Conservation (phyloP, 2,888 invertebrate genomes). For the Julus scandinavius region DNA sequence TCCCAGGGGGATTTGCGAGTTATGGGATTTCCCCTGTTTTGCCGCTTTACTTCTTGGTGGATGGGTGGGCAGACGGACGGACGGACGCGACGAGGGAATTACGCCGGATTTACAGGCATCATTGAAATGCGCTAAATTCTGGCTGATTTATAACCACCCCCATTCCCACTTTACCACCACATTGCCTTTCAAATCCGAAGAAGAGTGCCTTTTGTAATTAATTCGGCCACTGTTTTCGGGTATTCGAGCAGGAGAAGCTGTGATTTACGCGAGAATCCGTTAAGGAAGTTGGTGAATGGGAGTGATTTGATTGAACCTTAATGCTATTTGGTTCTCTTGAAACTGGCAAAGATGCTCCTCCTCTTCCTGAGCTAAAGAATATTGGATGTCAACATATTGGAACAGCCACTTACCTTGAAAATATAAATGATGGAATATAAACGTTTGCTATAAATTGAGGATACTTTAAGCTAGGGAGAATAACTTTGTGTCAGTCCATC, state of each 20-base stretch:
- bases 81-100: not conserved
- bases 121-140: not conserved
- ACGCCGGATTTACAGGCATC: not conserved
- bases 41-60: not conserved
- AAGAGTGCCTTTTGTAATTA: not conserved
- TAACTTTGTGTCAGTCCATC: too few species aligned
- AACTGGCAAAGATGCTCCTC: too few species aligned
- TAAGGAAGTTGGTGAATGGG: not conserved
- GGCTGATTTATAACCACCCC: not conserved
- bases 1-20: slow-evolving; percentile 5
- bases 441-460: too few species aligned
- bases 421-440: too few species aligned
- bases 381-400: not conserved
- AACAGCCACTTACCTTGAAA: too few species aligned
- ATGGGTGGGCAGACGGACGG: not conserved
- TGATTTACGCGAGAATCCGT: not conserved
- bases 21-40: not conserved
- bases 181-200: not conserved
- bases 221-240: not conserved
- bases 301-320: not conserved
- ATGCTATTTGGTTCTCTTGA: not conserved
- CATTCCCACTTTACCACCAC: not conserved
- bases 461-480: too few species aligned
- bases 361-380: not conserved
- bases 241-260: not conserved